Conservation (phyloP, 2,113 vertebrate species). For the Ptyas mucosa region DNA sequence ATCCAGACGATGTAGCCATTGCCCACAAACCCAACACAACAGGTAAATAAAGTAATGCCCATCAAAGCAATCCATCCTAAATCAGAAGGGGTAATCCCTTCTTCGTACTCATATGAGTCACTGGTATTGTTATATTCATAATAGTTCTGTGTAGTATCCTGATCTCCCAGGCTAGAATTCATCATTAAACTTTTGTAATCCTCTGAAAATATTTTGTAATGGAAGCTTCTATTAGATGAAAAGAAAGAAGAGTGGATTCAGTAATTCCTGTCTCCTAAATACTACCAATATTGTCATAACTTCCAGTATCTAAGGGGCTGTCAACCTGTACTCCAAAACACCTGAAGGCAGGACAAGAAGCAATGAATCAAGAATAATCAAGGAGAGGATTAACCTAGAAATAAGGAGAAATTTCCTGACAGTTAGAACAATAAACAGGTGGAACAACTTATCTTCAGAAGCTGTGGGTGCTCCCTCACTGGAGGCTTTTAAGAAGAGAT, state of each 20-base stretch:
- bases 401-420: not conserved
- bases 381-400: not conserved
- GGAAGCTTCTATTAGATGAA: not conserved
- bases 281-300: not conserved
- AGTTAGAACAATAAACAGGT: not conserved
- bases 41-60: not conserved
- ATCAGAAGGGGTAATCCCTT: rapidly evolving
- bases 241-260: not conserved
- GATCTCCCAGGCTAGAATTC: not conserved
- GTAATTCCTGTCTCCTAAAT: not conserved
- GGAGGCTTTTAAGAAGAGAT: not conserved
- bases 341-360: not conserved
- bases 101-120: not conserved
- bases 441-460: not conserved
- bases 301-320: not conserved
- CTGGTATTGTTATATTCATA: not conserved
- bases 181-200: not conserved
- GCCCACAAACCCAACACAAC: not conserved
- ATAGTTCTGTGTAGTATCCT: not conserved
- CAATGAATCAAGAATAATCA: not conserved
- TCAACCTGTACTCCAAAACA: not conserved
- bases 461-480: not conserved
- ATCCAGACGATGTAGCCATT: not conserved
- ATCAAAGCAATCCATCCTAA: not conserved
- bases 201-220: not conserved